Evolutionary conservation across 2,888 invertebrate genomes (phyloP).

Genomic region (Girardia tigrina): DNA sequence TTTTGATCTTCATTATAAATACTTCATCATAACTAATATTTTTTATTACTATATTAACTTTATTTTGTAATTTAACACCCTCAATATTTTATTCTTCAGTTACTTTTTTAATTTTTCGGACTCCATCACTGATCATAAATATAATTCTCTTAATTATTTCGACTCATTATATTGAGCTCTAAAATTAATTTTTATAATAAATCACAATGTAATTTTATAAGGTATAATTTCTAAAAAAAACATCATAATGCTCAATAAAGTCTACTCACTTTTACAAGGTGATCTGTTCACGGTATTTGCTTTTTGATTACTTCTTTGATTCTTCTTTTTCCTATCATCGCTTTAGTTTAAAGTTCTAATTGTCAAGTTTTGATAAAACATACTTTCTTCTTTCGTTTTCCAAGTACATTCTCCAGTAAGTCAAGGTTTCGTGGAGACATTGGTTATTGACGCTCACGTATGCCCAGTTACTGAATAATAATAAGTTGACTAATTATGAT

Average conservation of each 20-base stretch:
- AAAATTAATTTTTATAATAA: neutral
- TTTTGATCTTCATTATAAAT: too few relatives aligned
- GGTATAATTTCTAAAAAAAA: neutral
- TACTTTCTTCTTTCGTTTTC: slow-evolving; percentile 3
- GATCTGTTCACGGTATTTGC: neutral
- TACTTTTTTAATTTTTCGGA: too few relatives aligned
- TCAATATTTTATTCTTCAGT: too few relatives aligned
- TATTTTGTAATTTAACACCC: too few relatives aligned
- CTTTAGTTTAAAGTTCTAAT: neutral
- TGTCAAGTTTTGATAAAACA: neutral
- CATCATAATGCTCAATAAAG: neutral
- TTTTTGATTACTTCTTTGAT: neutral
- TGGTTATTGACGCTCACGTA: slow-evolving; percentile 9
- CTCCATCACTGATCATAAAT: too few relatives aligned
- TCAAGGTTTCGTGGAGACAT: slow-evolving; percentile 21
- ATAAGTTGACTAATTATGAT: too few relatives aligned
- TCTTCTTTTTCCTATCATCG: neutral
- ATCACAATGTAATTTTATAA: neutral
- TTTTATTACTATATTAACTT: too few relatives aligned
- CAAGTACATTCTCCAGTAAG: slow-evolving; percentile 14
- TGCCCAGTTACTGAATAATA: slow-evolving; percentile 31
- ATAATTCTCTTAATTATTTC: too few relatives aligned
- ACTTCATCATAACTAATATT: too few relatives aligned
- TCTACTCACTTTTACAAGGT: neutral
- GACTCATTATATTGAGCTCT: too few relatives aligned